A percentile compares a stretch with the other conserved stretches of the same genome.
Evolutionary conservation across 1,140 invertebrate genomes (phyloP).

Genomic region (Tetranychus urticae): DNA sequence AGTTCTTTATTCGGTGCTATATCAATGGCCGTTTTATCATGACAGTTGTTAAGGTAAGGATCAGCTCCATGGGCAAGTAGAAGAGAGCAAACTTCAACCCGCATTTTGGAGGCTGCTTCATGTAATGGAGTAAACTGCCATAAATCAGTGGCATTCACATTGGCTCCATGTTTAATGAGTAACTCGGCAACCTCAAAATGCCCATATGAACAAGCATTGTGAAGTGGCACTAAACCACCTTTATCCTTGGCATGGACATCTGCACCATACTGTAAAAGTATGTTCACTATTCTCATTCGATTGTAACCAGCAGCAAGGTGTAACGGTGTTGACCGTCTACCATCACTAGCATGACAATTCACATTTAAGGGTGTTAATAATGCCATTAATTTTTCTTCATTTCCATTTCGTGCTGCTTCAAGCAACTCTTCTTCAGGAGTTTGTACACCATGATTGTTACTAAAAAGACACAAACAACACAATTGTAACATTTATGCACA

Average conservation of each 20-base stretch:
- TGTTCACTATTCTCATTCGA: constrained; percentile 67
- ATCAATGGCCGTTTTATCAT: too few relatives aligned
- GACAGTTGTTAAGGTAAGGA: too few relatives aligned
- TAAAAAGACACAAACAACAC: too few relatives aligned
- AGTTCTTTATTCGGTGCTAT: too few relatives aligned
- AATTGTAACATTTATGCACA: too few relatives aligned
- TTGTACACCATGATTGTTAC: too few relatives aligned
- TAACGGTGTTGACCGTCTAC: constrained; percentile 75
- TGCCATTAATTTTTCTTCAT: too few relatives aligned
- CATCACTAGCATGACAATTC: constrained; percentile 81
- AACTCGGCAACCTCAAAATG: constrained; percentile 27
- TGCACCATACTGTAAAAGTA: constrained; percentile 61
- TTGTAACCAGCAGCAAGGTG: constrained; percentile 84
- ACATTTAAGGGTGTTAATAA: constrained; percentile 24
- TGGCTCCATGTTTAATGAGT: constrained; percentile 27
- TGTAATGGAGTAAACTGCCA: constrained; percentile 32
- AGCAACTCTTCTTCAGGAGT: too few relatives aligned
- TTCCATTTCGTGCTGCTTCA: too few relatives aligned
- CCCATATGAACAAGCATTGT: constrained; percentile 37
- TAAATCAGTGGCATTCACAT: constrained; percentile 32
- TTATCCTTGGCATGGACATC: constrained; percentile 28
- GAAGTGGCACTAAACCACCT: constrained; percentile 25
- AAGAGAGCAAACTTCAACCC: too few relatives aligned
- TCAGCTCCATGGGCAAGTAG: too few relatives aligned
- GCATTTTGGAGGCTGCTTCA: constrained; percentile 27